Evolutionary conservation across 92 coral and sea anemone species (phyloP), one percentile per base, ranked within the genome.

Genomic region (Parazoanthus swiftii): DNA sequence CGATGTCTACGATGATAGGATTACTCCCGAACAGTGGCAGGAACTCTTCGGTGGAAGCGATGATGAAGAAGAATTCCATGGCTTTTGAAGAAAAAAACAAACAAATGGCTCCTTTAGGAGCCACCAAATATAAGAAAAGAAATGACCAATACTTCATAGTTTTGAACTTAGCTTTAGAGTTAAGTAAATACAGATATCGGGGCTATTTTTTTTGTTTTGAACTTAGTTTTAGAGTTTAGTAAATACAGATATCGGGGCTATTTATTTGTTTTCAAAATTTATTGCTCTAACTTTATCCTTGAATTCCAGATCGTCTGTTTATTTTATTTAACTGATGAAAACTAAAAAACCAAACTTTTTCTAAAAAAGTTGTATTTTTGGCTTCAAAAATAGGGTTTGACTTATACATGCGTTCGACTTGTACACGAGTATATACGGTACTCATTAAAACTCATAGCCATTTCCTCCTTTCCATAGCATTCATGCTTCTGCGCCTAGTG

Each of bases 101-200:
- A 88, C 78, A 75, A 89, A 89, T 89, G 89, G 91, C 85, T 89
- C 90, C 92, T 90, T 90, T 90, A 90, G 92, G 92, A 90, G 90
- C 92, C 92, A 90, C 92, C 90, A 86, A 86, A 90, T 86, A 16
- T 21, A 67, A 68, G 8, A 68, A 68, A 68, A 68, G 74, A 23
- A 68, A 68, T 68, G 74, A 68, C 36, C 33, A 68, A 23, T 68
- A 16, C 76, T 71, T 71, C 76, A 71, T 71, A n/a, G 76, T 71
- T 26, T 71, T 71, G 38, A 71, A 26, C 39, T 71, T 71, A 26
- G 50, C 50, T 44, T 44, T 44, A 44, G 50, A 44, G 50, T 44
- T 44, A 44, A 44, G 50, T 44, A 44, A 36, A 2, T 44, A 44
- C 50, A 44, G 50, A 44, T 44, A 44, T 44, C 50, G 50, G 50